phyloP scores from a whole-genome alignment of 2,888 invertebrate species.

The Nebria salina region DNA sequence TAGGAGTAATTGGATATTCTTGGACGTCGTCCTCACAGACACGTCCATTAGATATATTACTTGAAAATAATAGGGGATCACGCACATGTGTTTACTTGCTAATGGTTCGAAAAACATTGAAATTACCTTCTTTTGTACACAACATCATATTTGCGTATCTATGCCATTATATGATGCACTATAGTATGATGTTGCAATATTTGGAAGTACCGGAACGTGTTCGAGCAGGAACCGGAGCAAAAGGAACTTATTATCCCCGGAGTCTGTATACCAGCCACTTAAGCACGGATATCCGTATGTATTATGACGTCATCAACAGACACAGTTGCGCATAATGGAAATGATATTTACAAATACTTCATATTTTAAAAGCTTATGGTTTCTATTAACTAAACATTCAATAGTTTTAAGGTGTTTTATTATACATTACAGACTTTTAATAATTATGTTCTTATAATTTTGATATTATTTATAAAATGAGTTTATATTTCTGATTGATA shows the following conservation, averaged over 20 bases:
- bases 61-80: neutral
- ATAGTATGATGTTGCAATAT: neutral
- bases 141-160: neutral
- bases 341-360: neutral
- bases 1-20: neutral
- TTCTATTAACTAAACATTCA: too few species aligned
- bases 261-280: neutral
- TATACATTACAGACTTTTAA: too few species aligned
- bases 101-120: neutral
- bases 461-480: too few species aligned
- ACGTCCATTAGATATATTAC: neutral
- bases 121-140: neutral
- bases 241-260: slow-evolving; percentile 6
- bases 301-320: neutral
- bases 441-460: too few species aligned
- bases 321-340: neutral
- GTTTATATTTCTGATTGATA: too few species aligned
- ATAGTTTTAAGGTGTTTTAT: too few species aligned
- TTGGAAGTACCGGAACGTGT: neutral
- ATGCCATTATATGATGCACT: neutral
- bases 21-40: neutral
- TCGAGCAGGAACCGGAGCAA: neutral
- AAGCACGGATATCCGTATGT: neutral
- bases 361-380: neutral
- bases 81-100: neutral